Percentiles rank a stretch among this genome's conserved stretches.
phyloP scores from a whole-genome alignment of 2,888 invertebrate genomes.

The Troilus luridus region DNA sequence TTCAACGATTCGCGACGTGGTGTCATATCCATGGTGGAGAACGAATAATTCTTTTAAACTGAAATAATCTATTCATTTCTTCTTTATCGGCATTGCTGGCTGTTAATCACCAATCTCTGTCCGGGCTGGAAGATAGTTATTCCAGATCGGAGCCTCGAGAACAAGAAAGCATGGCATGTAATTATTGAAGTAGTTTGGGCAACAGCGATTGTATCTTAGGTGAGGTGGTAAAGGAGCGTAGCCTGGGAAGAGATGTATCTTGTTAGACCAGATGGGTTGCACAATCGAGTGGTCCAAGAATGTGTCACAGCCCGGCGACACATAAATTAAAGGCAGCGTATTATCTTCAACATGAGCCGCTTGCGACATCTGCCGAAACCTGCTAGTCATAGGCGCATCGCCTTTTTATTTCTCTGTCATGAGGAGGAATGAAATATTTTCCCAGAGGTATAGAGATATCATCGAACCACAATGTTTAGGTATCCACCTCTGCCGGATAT shows the following conservation, averaged over 20 bases:
- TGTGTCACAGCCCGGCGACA: slow-evolving; percentile 53
- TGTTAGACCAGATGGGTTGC: slow-evolving; percentile 40
- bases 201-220: slow-evolving; percentile 39
- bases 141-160: slow-evolving; percentile 7
- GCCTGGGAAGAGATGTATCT: slow-evolving; percentile 46
- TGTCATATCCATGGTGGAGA: not conserved
- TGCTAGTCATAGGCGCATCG: slow-evolving; percentile 31
- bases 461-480: slow-evolving; percentile 1
- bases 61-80: not conserved
- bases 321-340: slow-evolving; percentile 53
- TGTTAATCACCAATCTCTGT: not conserved
- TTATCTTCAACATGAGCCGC: slow-evolving; percentile 47
- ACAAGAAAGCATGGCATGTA: slow-evolving; percentile 37
- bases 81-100: not conserved
- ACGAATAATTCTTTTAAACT: not conserved
- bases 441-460: slow-evolving; percentile 10
- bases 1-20: not conserved
- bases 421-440: slow-evolving; percentile 30
- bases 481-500: not conserved
- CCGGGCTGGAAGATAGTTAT: not conserved
- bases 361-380: slow-evolving; percentile 39
- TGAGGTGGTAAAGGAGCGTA: not conserved
- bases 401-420: slow-evolving; percentile 29
- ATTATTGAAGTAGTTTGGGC: slow-evolving; percentile 37
- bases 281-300: slow-evolving; percentile 44